A percentile compares a stretch with the other conserved stretches of the same genome.
Evolutionary conservation across 2,113 vertebrate species (phyloP).

Genomic region (Arothron firmamentum): DNA sequence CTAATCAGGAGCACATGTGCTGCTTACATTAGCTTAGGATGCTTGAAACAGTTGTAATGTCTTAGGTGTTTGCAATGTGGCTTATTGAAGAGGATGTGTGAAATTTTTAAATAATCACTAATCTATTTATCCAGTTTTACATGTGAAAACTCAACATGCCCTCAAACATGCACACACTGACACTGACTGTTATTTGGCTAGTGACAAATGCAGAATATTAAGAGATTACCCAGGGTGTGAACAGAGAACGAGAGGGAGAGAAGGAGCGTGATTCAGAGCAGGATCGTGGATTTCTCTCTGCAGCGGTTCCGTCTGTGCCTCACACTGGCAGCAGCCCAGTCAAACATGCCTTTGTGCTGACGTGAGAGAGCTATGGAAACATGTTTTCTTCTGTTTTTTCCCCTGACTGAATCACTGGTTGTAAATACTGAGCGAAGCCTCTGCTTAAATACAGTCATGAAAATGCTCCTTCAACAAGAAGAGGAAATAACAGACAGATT

Average conservation of each 20-base stretch:
- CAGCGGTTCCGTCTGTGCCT: conserved; percentile 38
- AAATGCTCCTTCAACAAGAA: conserved; percentile 36
- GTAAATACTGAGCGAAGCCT: conserved; percentile 29
- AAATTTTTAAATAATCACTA: too few relatives aligned
- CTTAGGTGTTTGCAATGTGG: too few relatives aligned
- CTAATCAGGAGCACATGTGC: conserved; percentile 20
- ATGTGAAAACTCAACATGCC: too few relatives aligned
- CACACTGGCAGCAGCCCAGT: conserved; percentile 58
- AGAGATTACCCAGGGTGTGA: conserved; percentile 3
- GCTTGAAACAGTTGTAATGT: conserved; percentile 5
- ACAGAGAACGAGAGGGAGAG: conserved; percentile 8
- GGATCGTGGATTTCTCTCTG: conserved; percentile 54
- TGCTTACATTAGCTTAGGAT: conserved; percentile 16
- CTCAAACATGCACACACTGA: too few relatives aligned
- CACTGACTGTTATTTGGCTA: neutral
- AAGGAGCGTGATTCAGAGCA: conserved; percentile 30
- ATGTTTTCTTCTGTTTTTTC: conserved; percentile 45
- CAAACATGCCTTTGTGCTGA: conserved; percentile 73
- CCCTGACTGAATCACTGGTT: conserved; percentile 41
- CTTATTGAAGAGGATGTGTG: too few relatives aligned
- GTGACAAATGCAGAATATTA: neutral
- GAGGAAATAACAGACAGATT: too few relatives aligned
- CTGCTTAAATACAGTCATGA: conserved; percentile 40
- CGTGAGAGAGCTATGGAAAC: conserved; percentile 66
- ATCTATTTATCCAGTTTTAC: too few relatives aligned